Evolutionary conservation across 2,113 vertebrate genomes (phyloP).

Genomic region (Emydura subglobosa): DNA sequence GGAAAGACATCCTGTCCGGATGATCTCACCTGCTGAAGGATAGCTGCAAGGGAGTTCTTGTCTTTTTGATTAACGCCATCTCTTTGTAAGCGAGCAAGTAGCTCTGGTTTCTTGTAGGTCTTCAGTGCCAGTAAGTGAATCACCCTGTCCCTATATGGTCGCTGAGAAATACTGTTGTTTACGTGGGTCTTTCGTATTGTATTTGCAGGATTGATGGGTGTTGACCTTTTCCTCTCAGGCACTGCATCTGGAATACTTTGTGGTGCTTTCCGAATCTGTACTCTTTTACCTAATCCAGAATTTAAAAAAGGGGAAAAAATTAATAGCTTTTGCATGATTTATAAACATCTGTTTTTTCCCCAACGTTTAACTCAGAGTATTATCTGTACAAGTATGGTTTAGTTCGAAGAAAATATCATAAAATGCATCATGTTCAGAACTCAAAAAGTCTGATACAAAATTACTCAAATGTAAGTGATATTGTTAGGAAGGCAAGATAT

Average conservation of each 20-base stretch:
- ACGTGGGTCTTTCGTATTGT: conserved; percentile 84
- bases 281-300: conserved; percentile 83
- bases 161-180: conserved; percentile 83
- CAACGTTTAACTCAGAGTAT: not conserved
- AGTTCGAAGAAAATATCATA: not conserved
- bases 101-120: conserved; percentile 93
- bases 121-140: conserved; percentile 91
- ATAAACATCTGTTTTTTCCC: not conserved
- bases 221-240: conserved; percentile 89
- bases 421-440: not conserved
- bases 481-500: not conserved
- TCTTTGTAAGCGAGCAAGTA: conserved; percentile 88
- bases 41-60: conserved; percentile 78
- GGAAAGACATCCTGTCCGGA: not conserved
- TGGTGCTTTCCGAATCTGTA: conserved; percentile 86
- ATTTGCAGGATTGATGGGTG: conserved; percentile 89
- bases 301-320: not conserved
- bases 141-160: conserved; percentile 88
- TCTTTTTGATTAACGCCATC: conserved; percentile 93
- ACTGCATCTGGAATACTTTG: conserved; percentile 80
- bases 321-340: not conserved
- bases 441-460: not conserved
- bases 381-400: not conserved
- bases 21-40: conserved; percentile 82
- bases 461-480: not conserved